phyloP scores from a whole-genome alignment of 2,888 invertebrate genomes.

The Bombyx huttoni region DNA sequence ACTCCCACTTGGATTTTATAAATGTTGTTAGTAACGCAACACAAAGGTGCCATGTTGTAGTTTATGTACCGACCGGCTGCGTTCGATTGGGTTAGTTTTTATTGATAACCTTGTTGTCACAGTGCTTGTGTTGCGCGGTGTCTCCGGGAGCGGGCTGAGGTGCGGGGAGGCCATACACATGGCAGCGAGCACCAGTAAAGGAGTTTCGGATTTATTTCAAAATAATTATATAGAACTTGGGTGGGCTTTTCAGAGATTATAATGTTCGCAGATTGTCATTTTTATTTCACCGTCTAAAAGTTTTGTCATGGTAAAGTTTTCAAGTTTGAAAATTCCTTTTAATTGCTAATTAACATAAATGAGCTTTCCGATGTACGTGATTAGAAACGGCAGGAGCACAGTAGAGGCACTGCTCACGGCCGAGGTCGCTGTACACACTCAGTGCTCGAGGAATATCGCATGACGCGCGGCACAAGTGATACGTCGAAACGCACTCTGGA shows the following conservation, averaged over 20 bases:
- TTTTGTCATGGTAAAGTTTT: too few relatives aligned
- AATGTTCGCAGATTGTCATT: too few relatives aligned
- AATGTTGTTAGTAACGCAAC: background rate
- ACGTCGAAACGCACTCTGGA: too few relatives aligned
- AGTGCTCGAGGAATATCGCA: too few relatives aligned
- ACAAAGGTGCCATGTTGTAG: background rate
- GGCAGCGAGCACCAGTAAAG: background rate
- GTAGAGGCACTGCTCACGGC: too few relatives aligned
- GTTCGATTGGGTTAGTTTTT: slow-evolving; percentile 2
- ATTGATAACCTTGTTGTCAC: slow-evolving; percentile 3
- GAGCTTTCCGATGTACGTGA: too few relatives aligned
- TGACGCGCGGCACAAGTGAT: too few relatives aligned
- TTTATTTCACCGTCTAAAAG: too few relatives aligned
- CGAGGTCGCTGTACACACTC: too few relatives aligned
- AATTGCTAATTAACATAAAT: too few relatives aligned
- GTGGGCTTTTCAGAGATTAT: background rate
- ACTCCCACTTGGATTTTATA: background rate
- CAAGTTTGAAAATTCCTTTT: too few relatives aligned
- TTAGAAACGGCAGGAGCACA: too few relatives aligned
- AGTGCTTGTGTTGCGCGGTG: background rate
- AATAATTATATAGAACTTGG: background rate
- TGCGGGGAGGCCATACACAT: background rate
- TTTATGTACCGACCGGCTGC: background rate
- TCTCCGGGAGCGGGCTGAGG: background rate
- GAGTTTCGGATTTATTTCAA: background rate